Percentiles rank a stretch among this genome's conserved stretches.
Evolutionary conservation across 2,113 vertebrate species (phyloP).

Genomic region (Silurus glanis): DNA sequence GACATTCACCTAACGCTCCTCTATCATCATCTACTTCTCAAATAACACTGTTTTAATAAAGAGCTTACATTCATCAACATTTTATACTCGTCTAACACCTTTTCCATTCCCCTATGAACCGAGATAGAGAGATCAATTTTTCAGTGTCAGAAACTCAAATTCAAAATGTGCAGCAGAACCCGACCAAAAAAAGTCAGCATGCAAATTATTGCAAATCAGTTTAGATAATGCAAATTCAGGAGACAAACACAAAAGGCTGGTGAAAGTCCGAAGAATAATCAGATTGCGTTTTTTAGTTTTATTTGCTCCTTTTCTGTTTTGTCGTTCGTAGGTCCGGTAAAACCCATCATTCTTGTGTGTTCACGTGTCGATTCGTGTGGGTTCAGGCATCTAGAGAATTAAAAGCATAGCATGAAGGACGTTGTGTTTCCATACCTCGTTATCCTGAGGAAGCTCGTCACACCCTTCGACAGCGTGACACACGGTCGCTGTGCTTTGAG

Average conservation of each 20-base stretch:
- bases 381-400: neutral
- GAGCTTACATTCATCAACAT: no score
- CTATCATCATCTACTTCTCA: neutral
- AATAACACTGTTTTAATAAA: no score
- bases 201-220: neutral
- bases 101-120: neutral
- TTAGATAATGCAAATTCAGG: neutral
- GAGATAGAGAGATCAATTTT: neutral
- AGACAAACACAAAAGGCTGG: neutral
- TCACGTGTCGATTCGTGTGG: no score
- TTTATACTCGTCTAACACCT: no score
- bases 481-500: constrained; percentile 82
- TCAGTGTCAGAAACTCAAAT: neutral
- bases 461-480: constrained; percentile 83
- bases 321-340: neutral
- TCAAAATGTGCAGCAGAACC: neutral
- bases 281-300: neutral
- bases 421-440: constrained; percentile 73
- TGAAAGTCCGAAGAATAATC: neutral
- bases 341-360: neutral
- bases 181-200: neutral
- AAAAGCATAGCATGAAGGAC: neutral
- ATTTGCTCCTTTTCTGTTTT: neutral
- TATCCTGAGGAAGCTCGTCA: constrained; percentile 85
- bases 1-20: neutral